These are phyloP conservation scores for Laterallus jamaicensis DNA, from an alignment of 2,113 vertebrate species.

Conservation along the genomic window DNA sequence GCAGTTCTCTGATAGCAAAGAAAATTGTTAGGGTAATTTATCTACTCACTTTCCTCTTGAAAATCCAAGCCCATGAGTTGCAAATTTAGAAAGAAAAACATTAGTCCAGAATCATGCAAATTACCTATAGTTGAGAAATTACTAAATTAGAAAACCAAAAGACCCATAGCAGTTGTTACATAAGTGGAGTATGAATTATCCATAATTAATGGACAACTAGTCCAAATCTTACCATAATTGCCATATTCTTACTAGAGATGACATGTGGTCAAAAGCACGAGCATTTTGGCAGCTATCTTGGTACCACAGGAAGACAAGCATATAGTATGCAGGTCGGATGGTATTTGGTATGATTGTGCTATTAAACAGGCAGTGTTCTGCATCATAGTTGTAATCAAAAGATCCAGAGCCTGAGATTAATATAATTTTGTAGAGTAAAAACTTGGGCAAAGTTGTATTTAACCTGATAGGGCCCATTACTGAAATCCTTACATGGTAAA, in stretches of 20 bases:
- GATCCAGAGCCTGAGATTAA: not conserved
- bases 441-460: not conserved
- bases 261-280: not conserved
- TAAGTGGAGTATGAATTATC: not conserved
- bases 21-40: not conserved
- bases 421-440: not conserved
- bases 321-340: not conserved
- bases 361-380: not conserved
- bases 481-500: slow-evolving; percentile 3
- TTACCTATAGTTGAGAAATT: not conserved
- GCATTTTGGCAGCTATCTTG: slow-evolving; percentile 14
- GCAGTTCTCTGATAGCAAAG: not conserved
- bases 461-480: not conserved
- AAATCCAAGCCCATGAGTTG: not conserved
- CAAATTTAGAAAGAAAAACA: not conserved
- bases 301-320: not conserved
- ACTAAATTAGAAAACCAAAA: slow-evolving; percentile 8
- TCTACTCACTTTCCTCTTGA: not conserved
- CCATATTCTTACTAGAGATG: not conserved
- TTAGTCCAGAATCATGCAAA: not conserved
- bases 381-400: not conserved
- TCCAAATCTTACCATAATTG: slow-evolving; percentile 36
- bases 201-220: not conserved
- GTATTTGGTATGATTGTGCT: not conserved
- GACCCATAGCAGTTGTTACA: not conserved